A percentile compares a stretch with the other conserved stretches of the same genome.
These are phyloP conservation scores for Zaprionus tsacasi DNA, from an alignment of 1,140 invertebrate genomes.

Conservation along the genomic window DNA sequence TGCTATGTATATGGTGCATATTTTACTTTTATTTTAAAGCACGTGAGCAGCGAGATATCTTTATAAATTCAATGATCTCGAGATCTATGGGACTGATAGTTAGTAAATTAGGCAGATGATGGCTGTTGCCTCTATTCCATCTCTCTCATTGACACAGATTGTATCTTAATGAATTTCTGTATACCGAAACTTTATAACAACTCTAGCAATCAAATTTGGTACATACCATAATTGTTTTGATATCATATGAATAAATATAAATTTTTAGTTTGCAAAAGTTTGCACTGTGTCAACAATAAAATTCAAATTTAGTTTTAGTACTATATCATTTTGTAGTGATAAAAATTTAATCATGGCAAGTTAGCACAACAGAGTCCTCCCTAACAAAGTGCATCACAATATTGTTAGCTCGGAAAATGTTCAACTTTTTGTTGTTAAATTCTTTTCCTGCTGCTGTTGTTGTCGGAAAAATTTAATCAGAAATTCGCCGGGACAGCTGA, in stretches of 20 bases:
- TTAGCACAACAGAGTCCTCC: background rate
- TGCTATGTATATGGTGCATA: background rate
- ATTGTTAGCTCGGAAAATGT: background rate
- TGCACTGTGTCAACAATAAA: background rate
- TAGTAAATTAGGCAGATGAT: too few relatives aligned
- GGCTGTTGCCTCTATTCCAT: too few relatives aligned
- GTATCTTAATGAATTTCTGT: too few relatives aligned
- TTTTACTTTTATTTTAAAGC: background rate
- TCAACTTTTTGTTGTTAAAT: background rate
- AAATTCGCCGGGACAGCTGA: slow-evolving; percentile 22
- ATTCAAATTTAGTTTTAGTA: too few relatives aligned
- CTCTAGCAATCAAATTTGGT: background rate
- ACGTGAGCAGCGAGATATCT: background rate
- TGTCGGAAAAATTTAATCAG: slow-evolving; percentile 18
- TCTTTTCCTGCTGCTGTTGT: background rate
- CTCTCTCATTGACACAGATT: too few relatives aligned
- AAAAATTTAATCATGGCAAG: background rate
- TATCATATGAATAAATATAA: background rate
- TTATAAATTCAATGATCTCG: background rate
- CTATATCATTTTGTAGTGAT: background rate
- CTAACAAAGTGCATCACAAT: background rate
- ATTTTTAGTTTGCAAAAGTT: background rate
- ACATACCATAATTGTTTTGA: background rate
- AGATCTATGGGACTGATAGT: too few relatives aligned
- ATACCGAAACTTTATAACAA: background rate